Conservation (phyloP, 2,888 invertebrate species). For the Acanthococcus lagerstroemiae region DNA sequence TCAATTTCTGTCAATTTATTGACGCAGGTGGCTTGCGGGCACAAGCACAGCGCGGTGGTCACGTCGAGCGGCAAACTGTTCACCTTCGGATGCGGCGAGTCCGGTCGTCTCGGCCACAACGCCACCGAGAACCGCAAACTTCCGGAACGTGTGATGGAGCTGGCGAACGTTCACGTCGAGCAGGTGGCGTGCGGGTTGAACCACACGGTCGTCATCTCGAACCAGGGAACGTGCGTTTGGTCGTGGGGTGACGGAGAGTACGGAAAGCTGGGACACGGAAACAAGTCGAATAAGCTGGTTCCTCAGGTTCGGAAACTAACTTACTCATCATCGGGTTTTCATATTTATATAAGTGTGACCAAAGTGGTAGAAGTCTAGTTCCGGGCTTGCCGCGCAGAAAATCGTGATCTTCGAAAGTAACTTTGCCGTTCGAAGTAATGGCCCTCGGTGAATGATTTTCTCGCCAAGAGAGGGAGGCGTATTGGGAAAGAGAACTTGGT, state of each 20-base stretch:
- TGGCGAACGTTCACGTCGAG: constrained; percentile 41
- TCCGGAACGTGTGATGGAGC: constrained; percentile 48
- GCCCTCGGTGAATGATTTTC: too few relatives aligned
- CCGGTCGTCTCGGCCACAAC: constrained; percentile 51
- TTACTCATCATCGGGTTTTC: too few relatives aligned
- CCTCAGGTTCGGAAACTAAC: constrained; percentile 43
- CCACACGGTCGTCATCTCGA: constrained; percentile 52
- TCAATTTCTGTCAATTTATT: constrained; percentile 43
- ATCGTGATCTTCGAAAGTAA: too few relatives aligned
- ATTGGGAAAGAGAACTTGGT: too few relatives aligned
- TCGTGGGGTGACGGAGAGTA: constrained; percentile 57
- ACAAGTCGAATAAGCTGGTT: constrained; percentile 43
- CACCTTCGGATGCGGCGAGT: constrained; percentile 57
- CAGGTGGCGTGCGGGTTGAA: constrained; percentile 53
- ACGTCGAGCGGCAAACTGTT: constrained; percentile 53
- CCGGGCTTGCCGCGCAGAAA: too few relatives aligned
- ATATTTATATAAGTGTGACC: too few relatives aligned
- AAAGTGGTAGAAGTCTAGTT: too few relatives aligned
- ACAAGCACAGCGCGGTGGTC: constrained; percentile 55
- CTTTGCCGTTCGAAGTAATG: too few relatives aligned
- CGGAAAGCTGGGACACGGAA: constrained; percentile 50
- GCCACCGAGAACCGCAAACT: constrained; percentile 52
- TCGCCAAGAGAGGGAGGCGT: too few relatives aligned
- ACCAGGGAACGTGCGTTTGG: constrained; percentile 50
- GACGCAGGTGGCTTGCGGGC: constrained; percentile 47